Conservation (phyloP, 2,797 vertebrate genomes). For the Sebastes jordani region DNA sequence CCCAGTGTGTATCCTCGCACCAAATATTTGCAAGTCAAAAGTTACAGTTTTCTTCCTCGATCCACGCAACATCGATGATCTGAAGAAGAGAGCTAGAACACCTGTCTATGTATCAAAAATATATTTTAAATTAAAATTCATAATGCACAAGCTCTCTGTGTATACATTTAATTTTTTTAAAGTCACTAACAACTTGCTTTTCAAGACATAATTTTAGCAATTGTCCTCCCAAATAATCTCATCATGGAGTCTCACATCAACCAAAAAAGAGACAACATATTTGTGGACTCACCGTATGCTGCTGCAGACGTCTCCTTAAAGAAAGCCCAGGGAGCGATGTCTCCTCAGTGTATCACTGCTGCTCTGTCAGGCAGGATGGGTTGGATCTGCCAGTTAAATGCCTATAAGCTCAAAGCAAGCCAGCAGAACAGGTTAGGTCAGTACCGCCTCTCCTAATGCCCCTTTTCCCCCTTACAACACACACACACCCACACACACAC, state of each 20-base stretch:
- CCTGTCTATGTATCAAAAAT: too few species aligned
- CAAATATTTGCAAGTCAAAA: background rate
- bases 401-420: conserved; percentile 37
- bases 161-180: background rate
- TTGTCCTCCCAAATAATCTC: background rate
- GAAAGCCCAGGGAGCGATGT: conserved; percentile 36
- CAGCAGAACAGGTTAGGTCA: conserved; percentile 79
- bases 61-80: background rate
- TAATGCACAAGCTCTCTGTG: background rate
- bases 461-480: conserved; percentile 10
- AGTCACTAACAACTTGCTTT: background rate
- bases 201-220: background rate
- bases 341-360: conserved; percentile 40
- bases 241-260: background rate
- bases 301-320: conserved; percentile 6
- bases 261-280: background rate
- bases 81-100: too few species aligned
- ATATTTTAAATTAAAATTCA: background rate
- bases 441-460: conserved; percentile 49
- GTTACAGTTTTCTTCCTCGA: background rate
- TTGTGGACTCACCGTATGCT: conserved; percentile 63
- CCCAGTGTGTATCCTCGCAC: background rate
- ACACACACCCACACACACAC: conserved; percentile 2
- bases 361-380: conserved; percentile 53
- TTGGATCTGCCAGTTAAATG: conserved; percentile 59